Percentiles rank a stretch among this genome's conserved stretches.
Evolutionary conservation across 1,140 invertebrate genomes (phyloP).

Genomic region (Eurytemora carolleeae): DNA sequence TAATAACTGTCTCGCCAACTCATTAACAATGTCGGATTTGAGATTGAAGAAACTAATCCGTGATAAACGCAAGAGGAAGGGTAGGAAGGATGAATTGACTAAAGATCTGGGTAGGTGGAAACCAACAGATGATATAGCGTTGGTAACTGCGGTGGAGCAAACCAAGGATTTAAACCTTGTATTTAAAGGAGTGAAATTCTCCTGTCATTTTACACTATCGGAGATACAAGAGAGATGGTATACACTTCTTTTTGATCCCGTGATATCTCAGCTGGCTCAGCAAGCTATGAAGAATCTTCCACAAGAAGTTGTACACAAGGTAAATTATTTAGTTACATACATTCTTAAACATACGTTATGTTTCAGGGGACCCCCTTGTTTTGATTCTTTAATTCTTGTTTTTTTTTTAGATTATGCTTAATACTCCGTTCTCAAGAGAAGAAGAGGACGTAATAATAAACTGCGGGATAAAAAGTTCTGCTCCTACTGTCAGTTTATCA

Average conservation of each 20-base stretch:
- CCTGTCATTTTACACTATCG: slow-evolving; percentile 75
- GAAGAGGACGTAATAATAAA: too few relatives aligned
- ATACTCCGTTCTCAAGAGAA: too few relatives aligned
- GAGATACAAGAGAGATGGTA: slow-evolving; percentile 93
- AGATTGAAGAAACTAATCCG: slow-evolving; percentile 15
- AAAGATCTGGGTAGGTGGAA: slow-evolving; percentile 86
- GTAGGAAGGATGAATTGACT: slow-evolving; percentile 40
- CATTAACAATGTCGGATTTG: slow-evolving; percentile 4
- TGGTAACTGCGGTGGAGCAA: slow-evolving; percentile 84
- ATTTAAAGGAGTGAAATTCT: slow-evolving; percentile 81
- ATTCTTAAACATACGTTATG: too few relatives aligned
- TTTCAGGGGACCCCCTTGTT: too few relatives aligned
- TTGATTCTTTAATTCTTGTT: too few relatives aligned
- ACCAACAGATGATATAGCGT: slow-evolving; percentile 78
- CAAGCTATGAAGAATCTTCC: slow-evolving; percentile 80
- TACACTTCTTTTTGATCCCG: slow-evolving; percentile 73
- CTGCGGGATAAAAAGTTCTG: too few relatives aligned
- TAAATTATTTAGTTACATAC: too few relatives aligned
- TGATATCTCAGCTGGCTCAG: slow-evolving; percentile 62
- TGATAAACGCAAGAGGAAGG: slow-evolving; percentile 26
- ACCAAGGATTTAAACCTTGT: slow-evolving; percentile 68
- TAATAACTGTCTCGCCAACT: slow-evolving; percentile 10
- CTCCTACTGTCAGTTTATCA: too few relatives aligned
- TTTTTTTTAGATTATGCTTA: too few relatives aligned
- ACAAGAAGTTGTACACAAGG: slow-evolving; percentile 50